Base-by-base conservation (phyloP, 2,888 invertebrate species). In the Argyra leucocephala region DNA sequence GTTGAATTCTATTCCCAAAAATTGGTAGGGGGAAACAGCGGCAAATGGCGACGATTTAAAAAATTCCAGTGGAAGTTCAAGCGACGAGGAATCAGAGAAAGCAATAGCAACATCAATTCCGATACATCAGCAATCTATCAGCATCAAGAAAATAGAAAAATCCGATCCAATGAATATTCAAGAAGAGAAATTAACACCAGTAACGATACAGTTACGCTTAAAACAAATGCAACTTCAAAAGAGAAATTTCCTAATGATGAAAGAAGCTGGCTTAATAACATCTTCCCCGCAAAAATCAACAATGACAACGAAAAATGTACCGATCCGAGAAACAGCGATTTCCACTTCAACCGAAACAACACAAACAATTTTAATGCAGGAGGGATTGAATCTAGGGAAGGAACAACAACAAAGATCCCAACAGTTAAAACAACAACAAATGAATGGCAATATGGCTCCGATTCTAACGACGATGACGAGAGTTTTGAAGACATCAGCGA, bases 21-120 rank as follows among this genome's bases (percentile, higher is more conserved):
- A 80, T 80, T 79, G 80, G 80, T 79, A 80, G 80, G 80, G 80
- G 80, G 79, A 80, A 79, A 75, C 77, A 76, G 76, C 78, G 78
- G 77, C 77, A 78, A 79, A 79, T 79, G 79, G 79, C 79, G 77
- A 76, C 79, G 75, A 77, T 78, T 79, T 78, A 78, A 74, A 74
- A 77, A 76, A 77, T 78, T 78, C 73, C 75, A 78, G 74, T 78
- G 78, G 78, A 79, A 78, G 75, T 74, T 77, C 76, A 76, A 76
- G 75, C 76, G 78, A 75, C 76, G 77, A 73, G 70, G 71, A 67
- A 66, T 68, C 64, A 61, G 67, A 66, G 66, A 66, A 63, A 63
- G 22, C 64, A 66, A 26, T 66, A 64, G 31, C 64, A 67, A 62
- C 68, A 67, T 64, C 66, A 69, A 26, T 67, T 67, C 57, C 69